phyloP scores from a whole-genome alignment of 2,888 invertebrate genomes.

The Ferrisia virgata region DNA sequence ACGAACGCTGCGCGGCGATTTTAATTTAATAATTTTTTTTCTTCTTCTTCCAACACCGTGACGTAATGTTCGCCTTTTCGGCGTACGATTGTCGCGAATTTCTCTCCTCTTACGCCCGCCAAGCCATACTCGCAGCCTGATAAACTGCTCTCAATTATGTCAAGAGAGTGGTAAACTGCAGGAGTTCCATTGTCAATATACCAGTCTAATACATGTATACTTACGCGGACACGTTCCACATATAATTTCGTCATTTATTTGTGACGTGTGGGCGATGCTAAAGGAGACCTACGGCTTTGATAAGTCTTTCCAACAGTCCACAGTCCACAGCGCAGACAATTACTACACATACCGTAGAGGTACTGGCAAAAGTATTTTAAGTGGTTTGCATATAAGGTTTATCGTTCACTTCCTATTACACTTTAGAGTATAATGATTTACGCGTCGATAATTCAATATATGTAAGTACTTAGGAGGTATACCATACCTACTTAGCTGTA shows the following conservation, averaged over 20 bases:
- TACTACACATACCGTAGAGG: too few relatives aligned
- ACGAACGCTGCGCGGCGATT: too few relatives aligned
- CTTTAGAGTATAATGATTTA: constrained; percentile 6
- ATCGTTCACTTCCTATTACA: constrained; percentile 1
- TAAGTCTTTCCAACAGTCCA: neutral
- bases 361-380: neutral
- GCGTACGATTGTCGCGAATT: constrained; percentile 2
- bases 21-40: neutral
- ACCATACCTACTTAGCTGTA: too few relatives aligned
- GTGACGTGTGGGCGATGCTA: constrained; percentile 4
- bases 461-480: too few relatives aligned
- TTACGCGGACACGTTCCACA: neutral
- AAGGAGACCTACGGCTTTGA: neutral
- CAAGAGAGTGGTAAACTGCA: neutral
- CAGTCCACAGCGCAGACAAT: too few relatives aligned
- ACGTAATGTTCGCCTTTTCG: neutral
- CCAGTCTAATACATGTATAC: neutral
- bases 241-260: constrained; percentile 10
- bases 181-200: constrained; percentile 25
- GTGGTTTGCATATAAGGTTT: neutral
- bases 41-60: too few relatives aligned
- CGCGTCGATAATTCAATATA: neutral
- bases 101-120: too few relatives aligned
- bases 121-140: neutral
- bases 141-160: neutral